These are phyloP conservation scores for Saccostrea cuccullata DNA, from an alignment of 1,140 invertebrate genomes.

Conservation along the genomic window DNA sequence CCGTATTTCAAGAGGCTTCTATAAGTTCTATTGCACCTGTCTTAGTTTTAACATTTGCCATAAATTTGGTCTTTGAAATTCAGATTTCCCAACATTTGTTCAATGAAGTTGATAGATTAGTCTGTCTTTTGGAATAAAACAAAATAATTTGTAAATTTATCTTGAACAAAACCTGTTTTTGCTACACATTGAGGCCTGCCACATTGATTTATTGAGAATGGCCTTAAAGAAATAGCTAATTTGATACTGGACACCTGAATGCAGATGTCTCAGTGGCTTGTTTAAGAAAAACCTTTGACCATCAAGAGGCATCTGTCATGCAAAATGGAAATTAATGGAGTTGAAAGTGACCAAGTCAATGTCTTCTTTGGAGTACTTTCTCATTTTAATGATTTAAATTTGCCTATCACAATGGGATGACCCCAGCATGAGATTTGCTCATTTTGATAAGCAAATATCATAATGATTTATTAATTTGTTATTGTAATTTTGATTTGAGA, in stretches of 20 bases:
- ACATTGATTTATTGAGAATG: slow-evolving; percentile 29
- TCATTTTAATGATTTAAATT: slow-evolving; percentile 26
- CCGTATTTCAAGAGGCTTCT: not conserved
- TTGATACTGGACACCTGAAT: slow-evolving; percentile 23
- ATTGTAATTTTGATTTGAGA: not conserved
- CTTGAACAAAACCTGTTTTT: slow-evolving; percentile 32
- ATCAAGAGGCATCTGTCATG: slow-evolving; percentile 29
- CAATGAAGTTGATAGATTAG: slow-evolving; percentile 27
- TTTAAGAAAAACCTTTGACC: slow-evolving; percentile 26
- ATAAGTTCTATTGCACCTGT: not conserved
- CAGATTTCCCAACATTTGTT: not conserved
- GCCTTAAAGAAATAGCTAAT: slow-evolving; percentile 24
- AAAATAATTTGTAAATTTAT: slow-evolving; percentile 31
- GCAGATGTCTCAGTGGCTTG: slow-evolving; percentile 23
- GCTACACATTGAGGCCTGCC: slow-evolving; percentile 20
- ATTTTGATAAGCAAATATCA: not conserved
- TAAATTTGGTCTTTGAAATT: not conserved
- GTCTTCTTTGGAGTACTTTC: not conserved
- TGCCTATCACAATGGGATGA: slow-evolving; percentile 1
- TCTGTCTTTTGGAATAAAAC: slow-evolving; percentile 27
- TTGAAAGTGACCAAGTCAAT: slow-evolving; percentile 37
- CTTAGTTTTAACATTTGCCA: slow-evolving; percentile 6
- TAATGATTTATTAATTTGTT: not conserved
- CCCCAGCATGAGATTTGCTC: not conserved
- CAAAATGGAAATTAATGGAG: slow-evolving; percentile 34